Conservation (phyloP, 2,113 vertebrate genomes). For the Hepsetus odoe region DNA sequence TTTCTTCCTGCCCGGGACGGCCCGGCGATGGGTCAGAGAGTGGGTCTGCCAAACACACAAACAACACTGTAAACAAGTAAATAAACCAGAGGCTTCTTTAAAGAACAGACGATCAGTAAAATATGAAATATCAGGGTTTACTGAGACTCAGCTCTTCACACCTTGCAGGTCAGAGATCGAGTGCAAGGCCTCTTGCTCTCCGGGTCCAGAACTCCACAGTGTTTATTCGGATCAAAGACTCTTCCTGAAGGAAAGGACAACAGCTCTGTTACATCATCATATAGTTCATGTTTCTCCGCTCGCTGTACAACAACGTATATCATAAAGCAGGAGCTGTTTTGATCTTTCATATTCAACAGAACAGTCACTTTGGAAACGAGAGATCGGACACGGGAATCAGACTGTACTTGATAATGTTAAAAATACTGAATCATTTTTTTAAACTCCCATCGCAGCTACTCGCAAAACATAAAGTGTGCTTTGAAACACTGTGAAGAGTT, state of each 20-base stretch:
- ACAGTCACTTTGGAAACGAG: too few relatives aligned
- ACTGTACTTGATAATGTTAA: too few relatives aligned
- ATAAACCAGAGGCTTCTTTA: neutral
- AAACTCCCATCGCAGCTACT: too few relatives aligned
- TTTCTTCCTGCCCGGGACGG: conserved; percentile 90
- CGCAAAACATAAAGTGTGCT: too few relatives aligned
- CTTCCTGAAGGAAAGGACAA: conserved; percentile 78
- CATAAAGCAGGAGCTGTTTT: too few relatives aligned
- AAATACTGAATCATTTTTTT: too few relatives aligned
- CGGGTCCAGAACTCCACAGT: conserved; percentile 97
- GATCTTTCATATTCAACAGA: too few relatives aligned
- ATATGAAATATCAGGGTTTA: conserved; percentile 38
- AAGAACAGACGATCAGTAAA: neutral
- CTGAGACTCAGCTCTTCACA: conserved; percentile 52
- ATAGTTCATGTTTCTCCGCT: too few relatives aligned
- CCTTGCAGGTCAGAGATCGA: conserved; percentile 98
- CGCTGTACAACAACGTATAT: too few relatives aligned
- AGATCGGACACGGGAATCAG: too few relatives aligned
- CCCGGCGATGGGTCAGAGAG: conserved; percentile 92
- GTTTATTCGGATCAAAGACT: conserved; percentile 98
- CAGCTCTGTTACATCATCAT: too few relatives aligned
- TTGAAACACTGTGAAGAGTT: too few relatives aligned
- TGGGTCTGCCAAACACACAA: conserved; percentile 82
- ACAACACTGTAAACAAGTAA: neutral
- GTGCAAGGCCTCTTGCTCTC: conserved; percentile 96